Percentiles rank a stretch among this genome's conserved stretches.
These are phyloP conservation scores for Cassiopea andromeda DNA, from an alignment of 30 jellyfish, hydroid and myxozoan species.

Conservation along the genomic window DNA sequence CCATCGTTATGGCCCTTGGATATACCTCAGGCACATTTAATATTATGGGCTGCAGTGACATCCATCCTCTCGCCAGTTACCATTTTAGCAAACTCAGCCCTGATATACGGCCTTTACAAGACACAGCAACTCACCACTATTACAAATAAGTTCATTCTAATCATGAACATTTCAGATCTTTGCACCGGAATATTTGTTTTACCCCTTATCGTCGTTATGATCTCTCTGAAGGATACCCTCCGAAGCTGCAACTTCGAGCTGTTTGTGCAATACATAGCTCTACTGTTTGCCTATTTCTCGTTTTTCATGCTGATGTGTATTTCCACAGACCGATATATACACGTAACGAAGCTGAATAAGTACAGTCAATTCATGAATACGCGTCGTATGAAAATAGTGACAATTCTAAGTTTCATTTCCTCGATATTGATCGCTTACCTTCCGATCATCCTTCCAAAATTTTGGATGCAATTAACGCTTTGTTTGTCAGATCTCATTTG, in stretches of 20 bases:
- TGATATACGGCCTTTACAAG: constrained; percentile 41
- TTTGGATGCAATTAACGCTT: constrained; percentile 17
- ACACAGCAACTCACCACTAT: constrained; percentile 57
- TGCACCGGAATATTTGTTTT: constrained; percentile 35
- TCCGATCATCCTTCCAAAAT: neutral
- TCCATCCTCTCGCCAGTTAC: constrained; percentile 2
- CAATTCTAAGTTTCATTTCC: constrained; percentile 9
- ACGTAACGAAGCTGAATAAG: constrained; percentile 40
- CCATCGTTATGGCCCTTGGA: constrained; percentile 27
- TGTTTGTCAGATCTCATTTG: neutral
- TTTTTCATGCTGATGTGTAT: constrained; percentile 29
- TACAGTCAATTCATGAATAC: constrained; percentile 53
- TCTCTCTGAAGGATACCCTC: neutral
- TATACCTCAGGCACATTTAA: constrained; percentile 3
- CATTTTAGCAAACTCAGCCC: constrained; percentile 19
- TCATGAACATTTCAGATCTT: constrained; percentile 57
- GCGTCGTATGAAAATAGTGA: constrained; percentile 37
- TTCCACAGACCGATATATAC: constrained; percentile 34
- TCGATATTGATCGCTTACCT: constrained; percentile 12
- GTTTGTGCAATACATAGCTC: neutral
- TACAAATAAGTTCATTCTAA: constrained; percentile 44
- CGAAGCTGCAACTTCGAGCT: constrained; percentile 27
- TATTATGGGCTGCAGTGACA: neutral
- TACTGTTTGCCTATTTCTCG: constrained; percentile 37
- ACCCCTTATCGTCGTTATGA: constrained; percentile 11